phyloP scores from a whole-genome alignment of 2,113 vertebrate genomes.

The Paradisaea rubra region DNA sequence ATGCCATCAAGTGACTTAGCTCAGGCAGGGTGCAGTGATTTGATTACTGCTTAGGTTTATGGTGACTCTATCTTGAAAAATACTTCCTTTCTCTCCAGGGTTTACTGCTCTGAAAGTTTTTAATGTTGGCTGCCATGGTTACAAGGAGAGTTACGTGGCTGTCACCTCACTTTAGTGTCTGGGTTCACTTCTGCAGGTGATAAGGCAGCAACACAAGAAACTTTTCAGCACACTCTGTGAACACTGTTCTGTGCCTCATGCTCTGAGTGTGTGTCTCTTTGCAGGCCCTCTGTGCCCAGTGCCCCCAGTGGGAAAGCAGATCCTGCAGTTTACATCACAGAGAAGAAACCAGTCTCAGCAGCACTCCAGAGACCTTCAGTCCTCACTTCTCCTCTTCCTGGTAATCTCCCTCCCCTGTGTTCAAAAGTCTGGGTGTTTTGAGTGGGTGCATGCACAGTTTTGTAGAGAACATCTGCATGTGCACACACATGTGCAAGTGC shows the following conservation, averaged over 20 bases:
- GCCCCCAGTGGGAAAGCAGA: neutral
- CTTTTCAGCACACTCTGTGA: neutral
- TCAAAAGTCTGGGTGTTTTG: neutral
- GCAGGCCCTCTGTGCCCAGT: neutral
- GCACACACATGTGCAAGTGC: neutral
- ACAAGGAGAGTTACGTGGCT: neutral
- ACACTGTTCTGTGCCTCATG: neutral
- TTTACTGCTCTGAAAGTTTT: neutral
- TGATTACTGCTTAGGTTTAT: neutral
- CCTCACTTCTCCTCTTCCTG: neutral
- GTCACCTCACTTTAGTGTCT: neutral
- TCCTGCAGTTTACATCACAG: neutral
- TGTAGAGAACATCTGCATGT: neutral
- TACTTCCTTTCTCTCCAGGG: neutral
- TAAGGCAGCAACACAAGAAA: neutral
- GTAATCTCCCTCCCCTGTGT: conserved; percentile 30
- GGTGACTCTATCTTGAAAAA: neutral
- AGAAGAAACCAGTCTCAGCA: neutral
- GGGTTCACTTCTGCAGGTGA: neutral
- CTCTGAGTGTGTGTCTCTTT: neutral
- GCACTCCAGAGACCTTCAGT: neutral
- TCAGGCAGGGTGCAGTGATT: neutral
- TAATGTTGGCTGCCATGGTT: neutral
- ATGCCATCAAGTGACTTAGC: neutral
- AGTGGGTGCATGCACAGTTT: neutral